These are phyloP conservation scores for Acrocera orbiculus DNA, from an alignment of 2,888 invertebrate species.

Conservation along the genomic window DNA sequence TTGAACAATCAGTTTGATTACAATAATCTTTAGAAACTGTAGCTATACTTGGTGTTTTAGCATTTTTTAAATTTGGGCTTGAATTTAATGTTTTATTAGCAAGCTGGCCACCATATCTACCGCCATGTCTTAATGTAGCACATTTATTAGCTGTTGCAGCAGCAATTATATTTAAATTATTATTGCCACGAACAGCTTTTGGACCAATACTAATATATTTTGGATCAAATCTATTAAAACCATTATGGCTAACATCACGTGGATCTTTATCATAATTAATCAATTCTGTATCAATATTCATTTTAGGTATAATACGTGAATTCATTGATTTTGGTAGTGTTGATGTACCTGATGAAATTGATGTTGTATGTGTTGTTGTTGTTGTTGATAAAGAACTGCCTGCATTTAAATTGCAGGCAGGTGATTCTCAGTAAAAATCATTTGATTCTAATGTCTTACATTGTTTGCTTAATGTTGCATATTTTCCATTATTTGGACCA, in stretches of 20 bases:
- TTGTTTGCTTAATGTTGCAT: constrained; percentile 87
- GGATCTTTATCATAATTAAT: constrained; percentile 23
- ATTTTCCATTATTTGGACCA: constrained; percentile 66
- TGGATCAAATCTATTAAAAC: constrained; percentile 32
- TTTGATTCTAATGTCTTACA: constrained; percentile 86
- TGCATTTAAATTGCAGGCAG: constrained; percentile 37
- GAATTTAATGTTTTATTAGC: constrained; percentile 21
- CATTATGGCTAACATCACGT: constrained; percentile 29
- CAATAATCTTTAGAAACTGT: constrained; percentile 31
- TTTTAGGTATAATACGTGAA: constrained; percentile 24
- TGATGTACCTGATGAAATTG: constrained; percentile 24
- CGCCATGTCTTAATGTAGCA: constrained; percentile 30
- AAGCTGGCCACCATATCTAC: constrained; percentile 29
- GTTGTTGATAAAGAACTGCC: constrained; percentile 24
- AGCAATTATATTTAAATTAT: constrained; percentile 24
- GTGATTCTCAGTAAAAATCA: constrained; percentile 82
- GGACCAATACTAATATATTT: constrained; percentile 32
- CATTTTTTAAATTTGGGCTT: constrained; percentile 30
- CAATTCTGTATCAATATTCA: constrained; percentile 17
- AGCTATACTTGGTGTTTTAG: constrained; percentile 30
- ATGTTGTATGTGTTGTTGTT: constrained; percentile 28
- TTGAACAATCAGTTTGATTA: constrained; percentile 25
- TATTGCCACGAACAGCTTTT: constrained; percentile 27
- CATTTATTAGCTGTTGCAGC: constrained; percentile 27
- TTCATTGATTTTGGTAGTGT: constrained; percentile 29